A percentile compares a stretch with the other conserved stretches of the same genome.
Conservation (phyloP, 2,888 invertebrate genomes). For the Perizoma affinitatum region DNA sequence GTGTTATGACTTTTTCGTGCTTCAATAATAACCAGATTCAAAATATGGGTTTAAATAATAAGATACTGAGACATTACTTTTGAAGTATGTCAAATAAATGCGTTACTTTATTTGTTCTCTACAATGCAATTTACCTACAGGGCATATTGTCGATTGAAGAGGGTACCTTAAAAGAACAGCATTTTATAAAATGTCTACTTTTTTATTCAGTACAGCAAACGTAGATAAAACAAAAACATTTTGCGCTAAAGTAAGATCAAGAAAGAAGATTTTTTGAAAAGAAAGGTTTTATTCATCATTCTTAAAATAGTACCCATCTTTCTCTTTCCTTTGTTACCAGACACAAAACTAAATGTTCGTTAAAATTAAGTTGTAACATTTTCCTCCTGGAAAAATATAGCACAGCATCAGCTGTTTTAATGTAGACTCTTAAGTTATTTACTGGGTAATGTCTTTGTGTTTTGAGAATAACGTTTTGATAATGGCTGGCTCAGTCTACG, state of each 20-base stretch:
- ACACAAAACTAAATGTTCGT: slow-evolving; percentile 47
- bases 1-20: slow-evolving; percentile 1
- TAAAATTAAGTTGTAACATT: slow-evolving; percentile 60
- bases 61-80: not conserved
- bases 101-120: too few species aligned
- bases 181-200: not conserved
- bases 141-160: not conserved
- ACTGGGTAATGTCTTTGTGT: slow-evolving; percentile 42
- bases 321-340: slow-evolving; percentile 22
- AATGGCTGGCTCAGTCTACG: slow-evolving; percentile 15
- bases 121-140: too few species aligned
- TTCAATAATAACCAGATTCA: not conserved
- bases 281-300: slow-evolving; percentile 19
- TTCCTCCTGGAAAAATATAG: slow-evolving; percentile 52
- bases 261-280: slow-evolving; percentile 10
- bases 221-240: slow-evolving; percentile 9
- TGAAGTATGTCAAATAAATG: too few species aligned
- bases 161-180: not conserved
- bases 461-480: slow-evolving; percentile 33
- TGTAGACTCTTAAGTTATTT: slow-evolving; percentile 49
- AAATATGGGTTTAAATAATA: not conserved
- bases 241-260: slow-evolving; percentile 12
- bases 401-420: slow-evolving; percentile 43
- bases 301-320: slow-evolving; percentile 18
- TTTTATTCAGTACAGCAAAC: not conserved